These are phyloP conservation scores for Sclerurus mexicanus DNA, from an alignment of 2,113 vertebrate genomes.

Conservation along the genomic window DNA sequence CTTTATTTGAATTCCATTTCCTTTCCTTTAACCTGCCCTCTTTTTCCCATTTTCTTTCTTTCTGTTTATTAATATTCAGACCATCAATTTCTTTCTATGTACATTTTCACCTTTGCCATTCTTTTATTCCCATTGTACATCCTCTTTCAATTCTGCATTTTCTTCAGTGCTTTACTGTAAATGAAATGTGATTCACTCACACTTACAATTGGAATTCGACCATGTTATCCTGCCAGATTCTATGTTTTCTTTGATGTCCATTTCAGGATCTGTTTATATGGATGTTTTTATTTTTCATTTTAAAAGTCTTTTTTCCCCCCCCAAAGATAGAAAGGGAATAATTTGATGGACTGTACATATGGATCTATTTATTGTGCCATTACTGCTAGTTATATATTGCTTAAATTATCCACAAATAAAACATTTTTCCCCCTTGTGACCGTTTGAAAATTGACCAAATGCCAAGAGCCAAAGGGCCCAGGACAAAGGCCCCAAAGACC, in stretches of 20 bases:
- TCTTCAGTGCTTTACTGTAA: background rate
- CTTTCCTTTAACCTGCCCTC: background rate
- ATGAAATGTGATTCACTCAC: background rate
- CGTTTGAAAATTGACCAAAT: no score
- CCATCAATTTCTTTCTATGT: background rate
- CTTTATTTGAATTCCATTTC: background rate
- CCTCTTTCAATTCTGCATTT: constrained; percentile 3
- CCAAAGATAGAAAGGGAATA: background rate
- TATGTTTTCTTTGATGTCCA: background rate
- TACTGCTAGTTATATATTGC: background rate
- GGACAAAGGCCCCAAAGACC: no score
- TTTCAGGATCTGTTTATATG: background rate
- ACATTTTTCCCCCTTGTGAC: background rate
- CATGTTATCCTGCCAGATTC: background rate
- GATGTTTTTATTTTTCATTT: background rate
- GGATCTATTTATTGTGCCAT: background rate
- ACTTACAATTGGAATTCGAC: background rate
- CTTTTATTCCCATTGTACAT: constrained; percentile 5
- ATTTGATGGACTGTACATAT: background rate
- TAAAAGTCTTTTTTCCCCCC: background rate
- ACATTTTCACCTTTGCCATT: constrained; percentile 27
- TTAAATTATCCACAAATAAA: background rate
- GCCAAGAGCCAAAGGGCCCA: no score
- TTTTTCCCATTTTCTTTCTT: constrained; percentile 6
- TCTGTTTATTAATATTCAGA: constrained; percentile 16